These are phyloP conservation scores for Criorhina ranunculi DNA, from an alignment of 2,888 invertebrate species.

Conservation along the genomic window DNA sequence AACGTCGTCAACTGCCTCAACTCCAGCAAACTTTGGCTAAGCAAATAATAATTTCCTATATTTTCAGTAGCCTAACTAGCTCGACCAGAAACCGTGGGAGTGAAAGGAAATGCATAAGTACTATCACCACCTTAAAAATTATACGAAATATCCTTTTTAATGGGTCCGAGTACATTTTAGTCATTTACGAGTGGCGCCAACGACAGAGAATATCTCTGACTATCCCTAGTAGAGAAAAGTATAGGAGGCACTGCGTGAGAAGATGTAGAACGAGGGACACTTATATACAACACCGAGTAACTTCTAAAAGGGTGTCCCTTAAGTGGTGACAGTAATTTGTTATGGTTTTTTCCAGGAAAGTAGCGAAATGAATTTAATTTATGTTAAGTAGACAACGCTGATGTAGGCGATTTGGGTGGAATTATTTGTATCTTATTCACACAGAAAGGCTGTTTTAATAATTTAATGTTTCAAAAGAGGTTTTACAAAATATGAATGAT, in stretches of 20 bases:
- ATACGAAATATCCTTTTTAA: constrained; percentile 61
- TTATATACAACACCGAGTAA: constrained; percentile 22
- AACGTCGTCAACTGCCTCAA: neutral
- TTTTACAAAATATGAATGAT: constrained; percentile 15
- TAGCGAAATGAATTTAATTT: constrained; percentile 58
- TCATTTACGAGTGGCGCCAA: constrained; percentile 42
- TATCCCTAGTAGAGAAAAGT: constrained; percentile 13
- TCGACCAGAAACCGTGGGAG: neutral
- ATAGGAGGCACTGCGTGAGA: constrained; percentile 17
- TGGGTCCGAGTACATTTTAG: constrained; percentile 65
- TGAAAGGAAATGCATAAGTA: constrained; percentile 38
- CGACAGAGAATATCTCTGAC: constrained; percentile 18
- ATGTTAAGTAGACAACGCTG: constrained; percentile 58
- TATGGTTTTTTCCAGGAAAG: constrained; percentile 48
- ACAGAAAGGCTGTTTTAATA: constrained; percentile 35
- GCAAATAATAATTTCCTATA: constrained; percentile 35
- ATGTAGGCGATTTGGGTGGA: constrained; percentile 43
- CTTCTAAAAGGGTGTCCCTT: constrained; percentile 59
- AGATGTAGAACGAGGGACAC: constrained; percentile 23
- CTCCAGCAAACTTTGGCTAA: neutral
- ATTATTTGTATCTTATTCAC: constrained; percentile 46
- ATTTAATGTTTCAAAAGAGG: constrained; percentile 38
- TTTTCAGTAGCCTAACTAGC: constrained; percentile 28
- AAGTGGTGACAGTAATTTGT: constrained; percentile 69
- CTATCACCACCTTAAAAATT: constrained; percentile 63